Evolutionary conservation across 2,113 vertebrate genomes (phyloP).

Genomic region (Callopanchax toddi): DNA sequence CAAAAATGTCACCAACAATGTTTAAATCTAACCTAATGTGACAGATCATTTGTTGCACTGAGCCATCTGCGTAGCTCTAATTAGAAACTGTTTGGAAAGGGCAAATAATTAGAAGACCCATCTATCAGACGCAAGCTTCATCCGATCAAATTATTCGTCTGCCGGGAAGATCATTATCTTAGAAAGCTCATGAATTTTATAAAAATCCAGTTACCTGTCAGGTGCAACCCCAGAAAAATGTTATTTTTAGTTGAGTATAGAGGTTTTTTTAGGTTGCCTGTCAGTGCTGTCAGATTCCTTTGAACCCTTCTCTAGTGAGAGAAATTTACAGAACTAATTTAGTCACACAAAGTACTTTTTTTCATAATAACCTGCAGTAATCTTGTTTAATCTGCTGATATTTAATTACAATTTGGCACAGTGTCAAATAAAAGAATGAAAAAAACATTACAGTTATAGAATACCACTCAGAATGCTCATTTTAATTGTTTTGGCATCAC

Average conservation of each 20-base stretch:
- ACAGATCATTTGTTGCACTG: not conserved
- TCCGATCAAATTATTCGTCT: not conserved
- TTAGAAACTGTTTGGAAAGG: not conserved
- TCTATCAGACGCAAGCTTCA: not conserved
- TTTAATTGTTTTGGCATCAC: not conserved
- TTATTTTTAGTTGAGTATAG: not conserved
- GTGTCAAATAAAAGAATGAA: not conserved
- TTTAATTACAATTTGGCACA: no score
- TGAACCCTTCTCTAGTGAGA: no score
- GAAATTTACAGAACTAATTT: no score
- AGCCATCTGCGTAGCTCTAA: not conserved
- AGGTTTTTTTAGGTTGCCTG: not conserved
- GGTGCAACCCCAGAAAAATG: not conserved
- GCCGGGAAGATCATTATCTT: not conserved
- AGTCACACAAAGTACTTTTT: not conserved
- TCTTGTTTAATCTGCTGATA: not conserved
- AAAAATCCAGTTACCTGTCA: not conserved
- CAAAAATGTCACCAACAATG: not conserved
- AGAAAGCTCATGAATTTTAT: not conserved
- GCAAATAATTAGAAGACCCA: not conserved
- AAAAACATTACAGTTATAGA: not conserved
- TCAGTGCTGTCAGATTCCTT: not conserved
- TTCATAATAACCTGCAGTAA: not conserved
- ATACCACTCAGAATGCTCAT: not conserved
- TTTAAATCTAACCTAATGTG: not conserved